phyloP scores from a whole-genome alignment of 2,797 vertebrate genomes.

The Vespertilio murinus region DNA sequence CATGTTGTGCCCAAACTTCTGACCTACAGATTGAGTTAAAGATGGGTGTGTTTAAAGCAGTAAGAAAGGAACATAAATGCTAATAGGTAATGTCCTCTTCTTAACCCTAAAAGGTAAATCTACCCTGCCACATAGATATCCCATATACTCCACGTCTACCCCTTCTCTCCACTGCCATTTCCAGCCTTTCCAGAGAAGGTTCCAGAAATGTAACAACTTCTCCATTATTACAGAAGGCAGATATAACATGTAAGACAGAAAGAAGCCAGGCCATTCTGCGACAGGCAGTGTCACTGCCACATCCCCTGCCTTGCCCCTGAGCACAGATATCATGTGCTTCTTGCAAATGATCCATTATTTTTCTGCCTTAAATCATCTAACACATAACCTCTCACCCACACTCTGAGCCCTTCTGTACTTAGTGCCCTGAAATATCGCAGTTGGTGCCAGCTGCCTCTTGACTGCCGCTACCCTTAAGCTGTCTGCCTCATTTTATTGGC shows the following conservation, averaged over 20 bases:
- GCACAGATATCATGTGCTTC: neutral
- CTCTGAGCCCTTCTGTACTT: neutral
- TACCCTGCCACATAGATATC: neutral
- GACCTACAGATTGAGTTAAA: neutral
- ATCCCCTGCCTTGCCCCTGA: neutral
- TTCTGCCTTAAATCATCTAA: neutral
- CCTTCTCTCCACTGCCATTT: neutral
- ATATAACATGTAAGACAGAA: neutral
- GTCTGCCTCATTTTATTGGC: slow-evolving; percentile 32
- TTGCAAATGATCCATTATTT: slow-evolving; percentile 40
- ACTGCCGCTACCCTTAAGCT: neutral
- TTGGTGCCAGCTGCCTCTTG: neutral
- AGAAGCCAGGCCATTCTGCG: neutral
- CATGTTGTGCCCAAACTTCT: neutral
- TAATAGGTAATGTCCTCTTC: neutral
- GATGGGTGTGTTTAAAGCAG: neutral
- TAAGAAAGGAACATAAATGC: neutral
- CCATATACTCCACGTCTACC: neutral
- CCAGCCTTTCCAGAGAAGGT: slow-evolving; percentile 23
- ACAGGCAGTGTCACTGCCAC: neutral
- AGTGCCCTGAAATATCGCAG: slow-evolving; percentile 16
- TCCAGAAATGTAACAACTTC: neutral
- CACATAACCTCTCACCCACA: neutral
- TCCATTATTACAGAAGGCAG: neutral
- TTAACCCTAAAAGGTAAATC: neutral